Conservation (phyloP, 2,113 vertebrate genomes). For the Hemicordylus capensis region DNA sequence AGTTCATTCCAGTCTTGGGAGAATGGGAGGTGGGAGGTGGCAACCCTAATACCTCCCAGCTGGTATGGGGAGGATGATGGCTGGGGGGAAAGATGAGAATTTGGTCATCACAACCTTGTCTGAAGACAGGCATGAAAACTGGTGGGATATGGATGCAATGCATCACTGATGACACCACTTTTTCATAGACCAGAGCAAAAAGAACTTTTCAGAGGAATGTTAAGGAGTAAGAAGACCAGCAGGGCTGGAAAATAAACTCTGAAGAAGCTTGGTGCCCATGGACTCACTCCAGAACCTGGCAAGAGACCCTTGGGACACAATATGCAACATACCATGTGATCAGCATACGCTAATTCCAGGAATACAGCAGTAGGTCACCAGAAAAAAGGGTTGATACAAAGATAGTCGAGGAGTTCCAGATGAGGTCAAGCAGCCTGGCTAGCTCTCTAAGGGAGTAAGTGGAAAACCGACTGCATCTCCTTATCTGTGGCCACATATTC, state of each 20-base stretch:
- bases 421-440: background rate
- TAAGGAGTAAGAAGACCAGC: background rate
- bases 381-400: background rate
- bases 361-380: background rate
- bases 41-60: background rate
- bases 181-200: background rate
- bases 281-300: background rate
- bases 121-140: background rate
- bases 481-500: background rate
- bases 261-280: too few relatives aligned
- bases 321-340: background rate
- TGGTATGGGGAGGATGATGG: too few relatives aligned
- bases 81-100: background rate
- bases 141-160: too few relatives aligned
- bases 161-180: background rate
- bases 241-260: background rate
- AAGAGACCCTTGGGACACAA: too few relatives aligned
- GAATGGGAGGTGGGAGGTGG: background rate
- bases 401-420: background rate
- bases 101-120: background rate
- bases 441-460: background rate
- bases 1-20: background rate
- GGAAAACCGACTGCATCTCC: background rate
- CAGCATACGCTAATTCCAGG: background rate
- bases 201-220: background rate